Evolutionary conservation across 2,888 invertebrate species (phyloP), one percentile per base, ranked within the genome.

Genomic region (Lypha dubia): DNA sequence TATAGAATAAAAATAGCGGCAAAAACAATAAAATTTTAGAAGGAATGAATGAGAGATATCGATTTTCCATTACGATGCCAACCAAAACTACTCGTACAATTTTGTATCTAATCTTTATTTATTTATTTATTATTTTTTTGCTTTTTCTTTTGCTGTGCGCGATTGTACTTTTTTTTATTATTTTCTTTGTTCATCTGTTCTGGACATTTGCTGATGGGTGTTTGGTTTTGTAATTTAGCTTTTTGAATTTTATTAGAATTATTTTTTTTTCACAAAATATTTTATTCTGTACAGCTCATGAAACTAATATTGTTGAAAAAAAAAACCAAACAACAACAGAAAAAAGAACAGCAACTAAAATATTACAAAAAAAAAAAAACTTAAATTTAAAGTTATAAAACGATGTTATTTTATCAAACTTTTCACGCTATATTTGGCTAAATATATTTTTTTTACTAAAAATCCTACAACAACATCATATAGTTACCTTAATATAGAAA

Each of bases 101-200:
- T n/a, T n/a, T 75, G 15, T 70, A 63, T 70, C 75, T 81, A 81
- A 81, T 81, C 81, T 75, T n/a, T 62, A 56, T 75, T 81, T 81
- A 75, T 75, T 51, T 67, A 46, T 41, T 62, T 20, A 38, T 11
- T n/a, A n/a, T n/a, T n/a, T 44, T 63, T 22, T n/a, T 24, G 44
- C 15, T 63, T 24, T 63, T 24, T n/a, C 41, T 17, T 41, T 62
- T 41, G 41, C 15, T 44, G 9, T 17, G 28, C 2, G n/a, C n/a
- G n/a, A n/a, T n/a, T n/a, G 24, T 13, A 15, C 28, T 56, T 58
- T n/a, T 15, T 3, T 15, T 8, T n/a, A n/a, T 35, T 38, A 11
- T 67, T 17, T 44, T 38, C 22, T 22, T 35, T 67, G 7, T 35
- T 11, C 11, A n/a, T 24, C 35, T 70, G 15, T 13, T 44, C 44